A percentile compares a stretch with the other conserved stretches of the same genome.
These are phyloP conservation scores for Pedicia rivosa DNA, from an alignment of 2,888 invertebrate genomes.

Conservation along the genomic window DNA sequence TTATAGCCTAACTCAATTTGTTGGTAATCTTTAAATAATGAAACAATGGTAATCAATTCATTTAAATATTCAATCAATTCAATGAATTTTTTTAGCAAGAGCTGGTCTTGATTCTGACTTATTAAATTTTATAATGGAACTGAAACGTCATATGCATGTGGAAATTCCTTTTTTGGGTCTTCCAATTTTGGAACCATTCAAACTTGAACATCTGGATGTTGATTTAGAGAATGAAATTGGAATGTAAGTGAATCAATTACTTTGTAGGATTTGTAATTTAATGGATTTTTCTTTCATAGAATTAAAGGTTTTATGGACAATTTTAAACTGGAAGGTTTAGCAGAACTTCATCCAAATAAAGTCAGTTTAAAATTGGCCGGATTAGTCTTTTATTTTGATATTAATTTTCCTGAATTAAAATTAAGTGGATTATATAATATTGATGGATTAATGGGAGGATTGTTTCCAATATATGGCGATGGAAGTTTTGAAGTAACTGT, in stretches of 20 bases:
- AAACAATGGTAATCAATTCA: no score
- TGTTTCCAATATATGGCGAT: not conserved
- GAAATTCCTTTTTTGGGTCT: slow-evolving; percentile 1
- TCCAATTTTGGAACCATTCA: not conserved
- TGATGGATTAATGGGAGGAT: not conserved
- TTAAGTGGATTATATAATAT: not conserved
- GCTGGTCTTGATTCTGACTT: no score
- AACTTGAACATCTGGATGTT: not conserved
- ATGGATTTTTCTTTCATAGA: no score
- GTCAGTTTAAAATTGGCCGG: not conserved
- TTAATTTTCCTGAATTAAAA: not conserved
- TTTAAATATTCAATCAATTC: no score
- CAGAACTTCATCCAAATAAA: not conserved
- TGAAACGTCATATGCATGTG: no score
- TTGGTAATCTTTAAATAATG: no score
- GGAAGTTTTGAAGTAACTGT: not conserved
- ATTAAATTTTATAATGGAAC: no score
- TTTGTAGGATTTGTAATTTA: no score
- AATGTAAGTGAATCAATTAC: not conserved
- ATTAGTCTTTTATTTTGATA: not conserved
- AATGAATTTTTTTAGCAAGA: no score
- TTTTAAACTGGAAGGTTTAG: no score
- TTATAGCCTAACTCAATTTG: no score
- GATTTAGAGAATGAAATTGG: not conserved
- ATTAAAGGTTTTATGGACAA: no score